These are phyloP conservation scores for Sterrhoptilus dennistouni DNA, from an alignment of 2,113 vertebrate species.

Conservation along the genomic window DNA sequence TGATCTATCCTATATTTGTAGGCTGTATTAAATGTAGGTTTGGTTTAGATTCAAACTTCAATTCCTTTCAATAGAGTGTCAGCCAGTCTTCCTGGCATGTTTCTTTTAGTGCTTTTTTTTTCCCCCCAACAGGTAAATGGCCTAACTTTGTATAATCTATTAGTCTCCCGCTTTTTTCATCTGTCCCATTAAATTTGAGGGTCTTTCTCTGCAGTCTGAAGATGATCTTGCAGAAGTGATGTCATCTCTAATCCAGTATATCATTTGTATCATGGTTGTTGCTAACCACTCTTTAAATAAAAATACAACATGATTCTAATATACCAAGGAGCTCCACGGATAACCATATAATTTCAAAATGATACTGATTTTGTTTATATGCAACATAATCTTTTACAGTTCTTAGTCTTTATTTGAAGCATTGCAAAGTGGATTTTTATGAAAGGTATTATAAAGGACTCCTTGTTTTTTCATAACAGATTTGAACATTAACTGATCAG, in stretches of 20 bases:
- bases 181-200: conserved; percentile 55
- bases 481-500: conserved; percentile 83
- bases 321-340: conserved; percentile 68
- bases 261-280: conserved; percentile 72
- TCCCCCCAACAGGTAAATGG: background rate
- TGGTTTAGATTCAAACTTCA: background rate
- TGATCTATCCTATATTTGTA: background rate
- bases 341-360: conserved; percentile 79
- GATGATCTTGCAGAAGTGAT: conserved; percentile 56
- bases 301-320: conserved; percentile 75
- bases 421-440: conserved; percentile 87
- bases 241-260: conserved; percentile 73
- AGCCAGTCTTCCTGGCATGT: background rate
- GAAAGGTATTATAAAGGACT: conserved; percentile 84
- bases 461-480: conserved; percentile 84
- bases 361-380: conserved; percentile 83
- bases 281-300: conserved; percentile 77
- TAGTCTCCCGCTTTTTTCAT: conserved; percentile 35
- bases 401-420: conserved; percentile 81
- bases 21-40: background rate
- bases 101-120: conserved; percentile 16
- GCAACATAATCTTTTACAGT: conserved; percentile 82
- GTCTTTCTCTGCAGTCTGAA: conserved; percentile 17
- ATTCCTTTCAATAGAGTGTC: background rate
- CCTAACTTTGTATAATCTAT: conserved; percentile 4